A percentile compares a stretch with the other conserved stretches of the same genome.
Evolutionary conservation across 2,888 invertebrate genomes (phyloP).

Genomic region (Physocephala rufipes): DNA sequence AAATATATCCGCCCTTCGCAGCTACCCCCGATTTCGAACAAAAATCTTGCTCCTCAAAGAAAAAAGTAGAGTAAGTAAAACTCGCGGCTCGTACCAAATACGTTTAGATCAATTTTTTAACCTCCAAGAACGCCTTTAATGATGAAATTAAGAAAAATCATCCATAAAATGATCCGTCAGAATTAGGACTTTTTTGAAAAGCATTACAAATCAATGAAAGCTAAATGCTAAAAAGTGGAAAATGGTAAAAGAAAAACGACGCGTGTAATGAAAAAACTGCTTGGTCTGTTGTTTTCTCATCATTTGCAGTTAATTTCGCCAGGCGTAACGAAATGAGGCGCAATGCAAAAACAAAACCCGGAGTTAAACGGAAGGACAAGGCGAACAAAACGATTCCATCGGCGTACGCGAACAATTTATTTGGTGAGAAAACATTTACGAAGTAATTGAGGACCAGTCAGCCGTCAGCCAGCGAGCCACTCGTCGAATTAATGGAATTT

Average conservation of each 20-base stretch:
- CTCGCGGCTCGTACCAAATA: too few relatives aligned
- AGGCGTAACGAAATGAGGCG: constrained; percentile 56
- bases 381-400: background rate
- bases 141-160: constrained; percentile 1
- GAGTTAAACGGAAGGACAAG: background rate
- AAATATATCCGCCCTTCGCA: too few relatives aligned
- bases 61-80: too few relatives aligned
- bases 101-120: too few relatives aligned
- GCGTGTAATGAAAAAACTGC: background rate
- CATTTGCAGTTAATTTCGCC: constrained; percentile 60
- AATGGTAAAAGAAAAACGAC: constrained; percentile 4
- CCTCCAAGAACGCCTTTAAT: background rate
- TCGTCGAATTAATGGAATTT: constrained; percentile 43
- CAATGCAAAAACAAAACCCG: constrained; percentile 13
- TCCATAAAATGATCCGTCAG: constrained; percentile 48
- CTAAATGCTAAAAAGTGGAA: constrained; percentile 45
- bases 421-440: constrained; percentile 65
- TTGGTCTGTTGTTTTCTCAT: constrained; percentile 43
- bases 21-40: too few relatives aligned
- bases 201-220: constrained; percentile 53
- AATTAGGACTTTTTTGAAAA: constrained; percentile 45
- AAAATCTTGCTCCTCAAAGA: too few relatives aligned
- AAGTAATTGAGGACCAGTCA: constrained; percentile 54
- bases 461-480: constrained; percentile 15
- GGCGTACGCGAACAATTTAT: constrained; percentile 49